Evolutionary conservation across 2,113 vertebrate genomes (phyloP).

Genomic region (Sminthopsis crassicaudata): DNA sequence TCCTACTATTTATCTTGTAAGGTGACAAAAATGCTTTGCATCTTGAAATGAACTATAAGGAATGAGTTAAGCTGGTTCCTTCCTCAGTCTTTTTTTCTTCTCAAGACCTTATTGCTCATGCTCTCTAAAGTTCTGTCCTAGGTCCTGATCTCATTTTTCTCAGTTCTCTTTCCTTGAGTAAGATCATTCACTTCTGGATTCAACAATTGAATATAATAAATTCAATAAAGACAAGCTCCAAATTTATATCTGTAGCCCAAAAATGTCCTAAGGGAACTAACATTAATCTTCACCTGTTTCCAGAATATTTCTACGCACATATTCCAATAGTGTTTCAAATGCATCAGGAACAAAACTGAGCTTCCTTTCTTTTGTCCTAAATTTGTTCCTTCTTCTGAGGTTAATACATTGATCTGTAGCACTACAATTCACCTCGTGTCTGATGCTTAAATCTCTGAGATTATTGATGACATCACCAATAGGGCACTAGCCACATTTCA

Average conservation of each 20-base stretch:
- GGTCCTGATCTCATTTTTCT: neutral
- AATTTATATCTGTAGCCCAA: neutral
- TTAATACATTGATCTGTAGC: neutral
- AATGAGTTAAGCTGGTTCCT: neutral
- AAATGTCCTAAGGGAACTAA: neutral
- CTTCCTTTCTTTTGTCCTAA: neutral
- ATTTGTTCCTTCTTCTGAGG: neutral
- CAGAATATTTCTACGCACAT: neutral
- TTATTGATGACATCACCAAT: neutral
- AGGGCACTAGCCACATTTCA: neutral
- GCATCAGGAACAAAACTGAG: neutral
- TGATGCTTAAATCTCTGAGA: neutral
- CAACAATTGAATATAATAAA: too few relatives aligned
- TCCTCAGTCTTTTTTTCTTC: neutral
- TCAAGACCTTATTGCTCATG: neutral
- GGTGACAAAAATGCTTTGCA: neutral
- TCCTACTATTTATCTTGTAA: neutral
- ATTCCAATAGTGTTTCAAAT: neutral
- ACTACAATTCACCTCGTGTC: neutral
- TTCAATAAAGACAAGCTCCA: neutral
- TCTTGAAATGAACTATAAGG: neutral
- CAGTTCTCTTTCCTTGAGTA: neutral
- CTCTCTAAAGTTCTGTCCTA: neutral
- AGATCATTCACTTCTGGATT: neutral
- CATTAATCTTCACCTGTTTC: neutral